These are phyloP conservation scores for Pomatostomus ruficeps DNA, from an alignment of 2,113 vertebrate genomes.

Conservation along the genomic window DNA sequence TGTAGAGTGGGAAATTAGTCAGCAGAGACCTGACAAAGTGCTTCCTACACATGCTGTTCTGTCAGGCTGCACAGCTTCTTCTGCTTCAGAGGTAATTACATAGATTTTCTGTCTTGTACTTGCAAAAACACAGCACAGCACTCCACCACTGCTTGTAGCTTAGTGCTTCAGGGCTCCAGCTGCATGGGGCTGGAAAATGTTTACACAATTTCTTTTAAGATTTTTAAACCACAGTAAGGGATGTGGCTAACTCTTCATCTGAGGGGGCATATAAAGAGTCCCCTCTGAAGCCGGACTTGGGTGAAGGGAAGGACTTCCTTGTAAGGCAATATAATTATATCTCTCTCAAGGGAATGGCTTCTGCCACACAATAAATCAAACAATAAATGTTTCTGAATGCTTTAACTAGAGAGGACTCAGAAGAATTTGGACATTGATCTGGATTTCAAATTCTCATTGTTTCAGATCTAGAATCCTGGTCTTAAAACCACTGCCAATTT, in stretches of 20 bases:
- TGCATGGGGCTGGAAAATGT: conserved; percentile 71
- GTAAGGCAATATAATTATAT: not conserved
- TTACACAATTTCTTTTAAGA: conserved; percentile 72
- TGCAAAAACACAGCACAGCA: conserved; percentile 94
- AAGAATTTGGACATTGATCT: not conserved
- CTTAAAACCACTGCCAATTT: not conserved
- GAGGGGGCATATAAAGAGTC: not conserved
- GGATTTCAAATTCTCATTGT: not conserved
- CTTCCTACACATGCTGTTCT: conserved; percentile 87
- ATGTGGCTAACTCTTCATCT: not conserved
- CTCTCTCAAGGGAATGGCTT: not conserved
- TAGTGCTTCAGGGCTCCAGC: conserved; percentile 85
- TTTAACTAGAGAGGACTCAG: not conserved
- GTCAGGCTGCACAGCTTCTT: conserved; percentile 89
- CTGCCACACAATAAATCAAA: not conserved
- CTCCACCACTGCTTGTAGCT: conserved; percentile 81
- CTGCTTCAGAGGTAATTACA: conserved; percentile 99
- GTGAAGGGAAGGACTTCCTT: not conserved
- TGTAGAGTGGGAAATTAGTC: conserved; percentile 77
- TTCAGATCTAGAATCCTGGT: not conserved
- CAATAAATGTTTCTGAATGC: not conserved
- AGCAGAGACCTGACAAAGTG: conserved; percentile 83
- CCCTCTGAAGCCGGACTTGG: not conserved
- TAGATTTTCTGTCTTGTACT: conserved; percentile 99
- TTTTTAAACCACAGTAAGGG: conserved; percentile 57